Base-by-base conservation (phyloP, 2,113 vertebrate species). In the Forbesichthys agassizii region DNA sequence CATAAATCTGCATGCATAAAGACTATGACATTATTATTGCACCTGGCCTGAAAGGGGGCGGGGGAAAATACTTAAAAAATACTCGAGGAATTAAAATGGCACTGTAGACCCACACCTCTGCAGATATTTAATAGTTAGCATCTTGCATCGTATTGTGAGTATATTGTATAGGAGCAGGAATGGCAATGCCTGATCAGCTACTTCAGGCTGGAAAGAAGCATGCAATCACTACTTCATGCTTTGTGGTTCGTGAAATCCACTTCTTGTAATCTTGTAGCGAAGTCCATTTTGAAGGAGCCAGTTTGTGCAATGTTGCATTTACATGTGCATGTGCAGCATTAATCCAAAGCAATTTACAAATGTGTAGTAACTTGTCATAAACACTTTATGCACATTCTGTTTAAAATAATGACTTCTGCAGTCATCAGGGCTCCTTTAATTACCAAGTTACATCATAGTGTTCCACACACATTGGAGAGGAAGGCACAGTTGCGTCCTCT, bases 191-290 rank as follows among this genome's bases (percentile, higher is more conserved):
- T 80, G 20, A 66, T 79, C 66, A 65, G 16, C 80, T 59, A 71
- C 12, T 33, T 66, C 47, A 52, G 10, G 49, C 20, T 57, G 48
- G 46, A 70, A 73, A 71, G 33, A 64, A 69, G 68, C 36, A 61
- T 46, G 42, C 68, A 80, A 77, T 72, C 66, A 66, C 12, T 16
- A 48, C 16, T 57, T 63, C 70, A 14, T 69, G 51, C 70, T 82
- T 66, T 69, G 48, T 51, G 68, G 61, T 72, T 76, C 52, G 12
- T 61, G 33, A 76, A 80, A 71, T 18, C 54, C 14, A 64, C 66
- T 64, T 76, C 79, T 27, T 27, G 27, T 27, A 27, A 27, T 59
- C 69, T 74, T 79, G 69, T 18, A 33, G 33, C 54, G 27, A 71
- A 70, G 10, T 58, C 60, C 11, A 48, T 47, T 66, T 48, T 53